Evolutionary conservation across 2,797 vertebrate genomes (phyloP), one percentile per base, ranked within the genome.

Genomic region (Cyclura pinguis): DNA sequence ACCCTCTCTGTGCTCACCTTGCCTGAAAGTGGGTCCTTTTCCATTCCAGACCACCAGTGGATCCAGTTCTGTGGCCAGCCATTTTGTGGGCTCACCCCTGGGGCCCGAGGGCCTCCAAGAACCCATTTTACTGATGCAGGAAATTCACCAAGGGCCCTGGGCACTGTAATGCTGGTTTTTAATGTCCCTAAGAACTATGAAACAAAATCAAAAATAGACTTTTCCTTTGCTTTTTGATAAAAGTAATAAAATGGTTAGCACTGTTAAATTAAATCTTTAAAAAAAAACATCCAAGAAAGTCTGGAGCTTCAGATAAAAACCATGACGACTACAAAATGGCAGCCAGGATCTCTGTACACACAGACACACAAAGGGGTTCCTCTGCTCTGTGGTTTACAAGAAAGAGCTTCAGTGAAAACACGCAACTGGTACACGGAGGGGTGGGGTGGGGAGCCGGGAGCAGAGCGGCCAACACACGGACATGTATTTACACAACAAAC

Each of bases 241-340:
- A 97, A 96, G 96, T 96, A 97, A 97, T 97, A 97, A 97, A 96
- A 96, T 94, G 95, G 96, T 96, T 95, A 96, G 96, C 96, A 93
- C 97, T 97, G 97, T 98, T 97, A 98, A 97, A 97, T 97, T 96
- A 97, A 97, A 96, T 88, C 90, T 93, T 95, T 27, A 72, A 88
- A 96, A 86, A 96, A 95, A 86, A 82, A 95, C 95, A 24, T 94
- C 96, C 95, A 93, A 95, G 91, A 93, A 89, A 93, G 92, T 88
- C 89, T 22, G 13, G 87, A 59, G 90, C 88, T 93, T 85, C 0
- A 84, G 95, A 78, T 90, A 95, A 94, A 94, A 95, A 95, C 91
- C 93, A 93, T 92, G 0, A 96, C 42, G 80, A 96, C 95, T 95
- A 95, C 94, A 95, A 95, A 96, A 96, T 90, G 95, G 94, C 94